Evolutionary conservation across 2,888 invertebrate genomes (phyloP), one percentile per base, ranked within the genome.

Genomic region (Aspidiotus rigidus): DNA sequence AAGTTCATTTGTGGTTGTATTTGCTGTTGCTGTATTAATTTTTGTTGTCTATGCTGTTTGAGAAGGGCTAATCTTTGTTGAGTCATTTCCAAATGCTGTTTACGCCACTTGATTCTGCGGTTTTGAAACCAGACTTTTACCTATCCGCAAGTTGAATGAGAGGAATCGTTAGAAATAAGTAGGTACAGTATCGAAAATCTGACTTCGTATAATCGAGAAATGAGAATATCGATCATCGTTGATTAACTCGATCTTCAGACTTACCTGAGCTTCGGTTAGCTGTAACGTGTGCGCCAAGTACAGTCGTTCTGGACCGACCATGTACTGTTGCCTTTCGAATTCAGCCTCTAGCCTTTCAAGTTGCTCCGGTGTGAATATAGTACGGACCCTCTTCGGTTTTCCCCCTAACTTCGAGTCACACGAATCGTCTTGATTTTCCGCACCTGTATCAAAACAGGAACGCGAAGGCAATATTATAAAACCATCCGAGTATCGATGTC

Each of bases 321-420:
- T 96, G 80, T 97, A 97, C 79, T 97, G 96, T 76, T 96, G 96
- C 54, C 94, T 80, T 75, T 95, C 93, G 76, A 97, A 97, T 80
- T 96, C 96, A 0, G 90, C 89, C 77, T 97, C 96, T 69, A 97
- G 81, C 73, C 93, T 81, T 78, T 97, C 96, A 74, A 97, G 79
- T 79, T 97, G 96, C 75, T 96, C 96, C 0, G 95, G 94, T 0
- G 96, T 96, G 81, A 97, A 97, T 75, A 97, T 97, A 0, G 96
- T 97, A 39, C 97, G 82, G 54, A 96, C 93, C 72, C 96, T 81
- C 80, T 96, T 96, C 75, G 77, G 76, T 69, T 77, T 77, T 54
- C 75, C 74, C 64, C 56, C 57, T 39, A 67, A 53, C 60, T 67
- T 67, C 16, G 67, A 59, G 59, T 53, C 57, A 15, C 56, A 42